Base-by-base conservation (phyloP, 2,888 invertebrate species). In the Ommatoiulus sabulosus region DNA sequence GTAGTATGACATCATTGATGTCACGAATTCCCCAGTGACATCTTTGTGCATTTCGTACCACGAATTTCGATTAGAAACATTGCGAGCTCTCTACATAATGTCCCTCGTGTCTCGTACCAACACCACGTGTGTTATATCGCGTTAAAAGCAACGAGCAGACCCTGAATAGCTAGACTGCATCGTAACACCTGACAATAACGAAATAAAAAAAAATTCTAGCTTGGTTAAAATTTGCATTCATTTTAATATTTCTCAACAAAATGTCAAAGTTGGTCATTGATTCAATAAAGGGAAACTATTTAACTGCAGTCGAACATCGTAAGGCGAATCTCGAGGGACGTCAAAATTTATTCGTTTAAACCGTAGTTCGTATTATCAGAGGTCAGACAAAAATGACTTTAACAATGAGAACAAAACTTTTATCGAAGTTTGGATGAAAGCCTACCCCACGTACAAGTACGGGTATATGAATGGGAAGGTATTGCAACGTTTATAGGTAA, bases 41-140 rank as follows among this genome's bases (percentile, higher is more conserved):
- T 24, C 72, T 72, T 72, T 72, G 72, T 72, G 72, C n/a, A 72
- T 72, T 72, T 72, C 72, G 72, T 72, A 72, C 72, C 20, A 72
- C n/a, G 24, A 72, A 20, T 72, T 72, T 72, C 20, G 72, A 72
- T 72, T 72, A 72, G 72, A 72, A 72, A 24, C 24, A 72, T 24
- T 72, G 72, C 72, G 20, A 72, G 72, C 72, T 72, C 72, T 72
- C 72, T 24, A 7, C 72, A 20, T 20, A 72, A 72, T 72, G 7
- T 72, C 72, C 72, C 72, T 72, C 3, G 72, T 72, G 72, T 8
- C 72, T 72, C 72, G 10, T 72, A 24, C 72, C 7, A 24, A 72
- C 24, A 24, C 72, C 72, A 24, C 20, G 24, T 72, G 72, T 20
- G 24, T 24, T n/a, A n/a, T 72, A 24, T 72, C n/a, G n/a, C n/a